phyloP scores from a whole-genome alignment of 2,113 vertebrate genomes.

The Pseudorectes ferrugineus region DNA sequence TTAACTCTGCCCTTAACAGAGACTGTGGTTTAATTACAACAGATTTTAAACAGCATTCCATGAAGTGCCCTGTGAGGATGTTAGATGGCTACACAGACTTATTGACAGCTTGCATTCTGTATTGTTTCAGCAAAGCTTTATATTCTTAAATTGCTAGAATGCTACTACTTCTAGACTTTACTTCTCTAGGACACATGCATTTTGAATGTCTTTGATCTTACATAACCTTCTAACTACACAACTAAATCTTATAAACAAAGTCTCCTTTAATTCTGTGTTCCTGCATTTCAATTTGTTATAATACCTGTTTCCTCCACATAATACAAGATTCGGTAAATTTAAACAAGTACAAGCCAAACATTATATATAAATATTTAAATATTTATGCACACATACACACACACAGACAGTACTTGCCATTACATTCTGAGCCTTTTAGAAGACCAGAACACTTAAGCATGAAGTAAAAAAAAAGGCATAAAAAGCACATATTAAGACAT shows the following conservation, averaged over 20 bases:
- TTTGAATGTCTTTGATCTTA: not conserved
- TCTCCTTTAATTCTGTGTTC: not conserved
- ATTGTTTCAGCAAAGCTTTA: not conserved
- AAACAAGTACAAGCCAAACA: slow-evolving; percentile 11
- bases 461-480: not conserved
- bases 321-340: slow-evolving; percentile 24
- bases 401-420: not conserved
- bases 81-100: not conserved
- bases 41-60: slow-evolving; percentile 19
- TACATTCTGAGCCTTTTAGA: slow-evolving; percentile 4
- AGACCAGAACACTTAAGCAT: not conserved
- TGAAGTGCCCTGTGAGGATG: not conserved
- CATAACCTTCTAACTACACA: not conserved
- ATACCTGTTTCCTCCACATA: not conserved
- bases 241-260: not conserved
- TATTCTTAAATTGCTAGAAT: not conserved
- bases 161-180: not conserved
- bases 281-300: not conserved
- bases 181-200: not conserved
- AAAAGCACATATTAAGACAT: not conserved
- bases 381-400: not conserved
- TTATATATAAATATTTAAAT: not conserved
- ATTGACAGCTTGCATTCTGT: not conserved
- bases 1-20: not conserved
- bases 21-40: not conserved